Evolutionary conservation across 2,888 invertebrate species (phyloP).

Genomic region (Campoplex capitator): DNA sequence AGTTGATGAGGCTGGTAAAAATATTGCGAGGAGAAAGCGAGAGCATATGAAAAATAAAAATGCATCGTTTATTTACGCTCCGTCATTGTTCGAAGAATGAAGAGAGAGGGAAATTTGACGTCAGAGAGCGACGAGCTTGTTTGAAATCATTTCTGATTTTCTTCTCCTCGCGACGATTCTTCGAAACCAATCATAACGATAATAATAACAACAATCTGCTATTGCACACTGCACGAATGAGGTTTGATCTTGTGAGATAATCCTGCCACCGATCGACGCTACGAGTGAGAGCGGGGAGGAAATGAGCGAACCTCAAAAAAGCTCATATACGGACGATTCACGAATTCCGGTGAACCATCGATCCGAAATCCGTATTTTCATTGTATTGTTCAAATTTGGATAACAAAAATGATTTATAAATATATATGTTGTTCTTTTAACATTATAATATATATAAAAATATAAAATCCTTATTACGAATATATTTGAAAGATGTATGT

Average conservation of each 20-base stretch:
- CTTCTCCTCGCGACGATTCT: neutral
- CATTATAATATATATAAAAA: neutral
- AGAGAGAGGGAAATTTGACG: neutral
- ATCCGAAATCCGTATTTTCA: too few species aligned
- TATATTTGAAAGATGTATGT: neutral
- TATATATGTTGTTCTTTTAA: neutral
- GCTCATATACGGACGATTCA: too few species aligned
- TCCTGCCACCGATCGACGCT: neutral
- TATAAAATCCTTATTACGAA: neutral
- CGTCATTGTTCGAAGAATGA: slow-evolving; percentile 39
- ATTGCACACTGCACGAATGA: neutral
- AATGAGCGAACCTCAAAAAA: too few species aligned
- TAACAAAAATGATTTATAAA: neutral
- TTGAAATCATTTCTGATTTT: slow-evolving; percentile 13
- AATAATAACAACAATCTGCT: neutral
- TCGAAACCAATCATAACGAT: slow-evolving; percentile 3
- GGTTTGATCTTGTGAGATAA: slow-evolving; percentile 23
- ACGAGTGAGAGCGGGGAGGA: neutral
- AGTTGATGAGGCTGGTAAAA: slow-evolving; percentile 1
- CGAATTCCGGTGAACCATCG: too few species aligned
- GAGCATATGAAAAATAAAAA: slow-evolving; percentile 17
- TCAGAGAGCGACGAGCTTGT: slow-evolving; percentile 10
- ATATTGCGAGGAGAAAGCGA: slow-evolving; percentile 39
- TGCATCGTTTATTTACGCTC: slow-evolving; percentile 22
- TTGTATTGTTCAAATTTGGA: too few species aligned